Base-by-base conservation (phyloP, 2,888 invertebrate genomes). In the Eristalis tenax region DNA sequence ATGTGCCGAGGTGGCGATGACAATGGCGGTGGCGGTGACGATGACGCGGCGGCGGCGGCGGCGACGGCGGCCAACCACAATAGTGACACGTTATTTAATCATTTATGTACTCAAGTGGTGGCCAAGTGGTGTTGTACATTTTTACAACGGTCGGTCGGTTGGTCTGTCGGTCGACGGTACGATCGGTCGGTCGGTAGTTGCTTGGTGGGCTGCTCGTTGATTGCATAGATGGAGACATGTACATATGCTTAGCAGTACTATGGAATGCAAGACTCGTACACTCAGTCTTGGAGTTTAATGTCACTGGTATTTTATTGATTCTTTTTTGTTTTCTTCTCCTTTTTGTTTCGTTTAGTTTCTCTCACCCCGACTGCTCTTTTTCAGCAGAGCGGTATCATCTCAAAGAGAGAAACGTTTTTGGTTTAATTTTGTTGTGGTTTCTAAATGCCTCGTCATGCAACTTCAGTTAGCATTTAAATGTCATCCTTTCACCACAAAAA, bases 31-130 rank as follows among this genome's bases (percentile, higher is more conserved):
- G 32, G 10, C 28, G 28, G 1, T 32, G 32, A 32, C 32, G 5
- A 32, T 32, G 32, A 32, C 32, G 32, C 1, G 5, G 43, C 15
- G 43, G 26, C 26, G 26, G 15, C 4, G 43, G 59, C 26, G n/a
- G n/a, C n/a, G n/a, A n/a, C 26, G 1, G 26, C 15, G 43, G 59
- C 26, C 26, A 59, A 22, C n/a, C 32, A 32, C 50, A 26, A 28
- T 57, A 43, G 35, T 65, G 56, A 65, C 75, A 75, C 75, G 75
- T 75, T 40, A 75, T n/a, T 75, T 28, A 66, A 66, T 57, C 38
- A n/a, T 18, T 50, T 50, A 66, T 66, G 65, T 35, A 56, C 57
- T 66, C 40, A 28, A 66, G 40, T 61, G 40, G 23, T 56, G n/a
- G 56, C 56, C 18, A 56, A 18, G 59, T 50, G n/a, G 18, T 18